Conservation (phyloP, 2,888 invertebrate species). For the Pogonocherus hispidulus region DNA sequence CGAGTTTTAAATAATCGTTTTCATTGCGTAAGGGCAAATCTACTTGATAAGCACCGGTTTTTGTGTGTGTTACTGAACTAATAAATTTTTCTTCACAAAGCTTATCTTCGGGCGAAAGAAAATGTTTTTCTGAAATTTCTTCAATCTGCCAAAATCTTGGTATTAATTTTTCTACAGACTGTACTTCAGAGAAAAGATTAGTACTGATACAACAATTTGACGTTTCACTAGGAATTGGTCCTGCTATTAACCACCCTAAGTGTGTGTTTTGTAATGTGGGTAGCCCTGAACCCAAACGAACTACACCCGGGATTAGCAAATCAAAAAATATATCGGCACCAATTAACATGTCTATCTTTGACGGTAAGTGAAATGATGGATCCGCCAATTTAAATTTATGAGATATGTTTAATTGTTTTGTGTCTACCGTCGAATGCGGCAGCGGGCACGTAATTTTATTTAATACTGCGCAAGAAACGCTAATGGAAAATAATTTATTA, state of each 20-base stretch:
- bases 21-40: background rate
- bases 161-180: background rate
- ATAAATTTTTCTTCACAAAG: background rate
- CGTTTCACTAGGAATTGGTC: background rate
- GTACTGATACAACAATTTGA: background rate
- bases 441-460: no score
- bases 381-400: background rate
- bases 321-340: background rate
- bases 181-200: background rate
- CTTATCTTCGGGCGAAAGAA: constrained; percentile 9
- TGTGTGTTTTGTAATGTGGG: constrained; percentile 1
- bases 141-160: constrained; percentile 15
- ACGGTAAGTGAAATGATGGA: background rate
- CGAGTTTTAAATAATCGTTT: background rate
- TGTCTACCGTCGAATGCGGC: no score
- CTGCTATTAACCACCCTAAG: background rate
- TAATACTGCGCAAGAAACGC: no score
- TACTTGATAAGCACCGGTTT: background rate
- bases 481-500: no score
- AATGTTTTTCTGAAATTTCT: background rate
- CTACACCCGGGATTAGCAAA: background rate
- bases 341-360: background rate
- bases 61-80: background rate
- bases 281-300: background rate
- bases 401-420: background rate